Conservation (phyloP, 2,113 vertebrate species). For the Telmatochromis sp. region DNA sequence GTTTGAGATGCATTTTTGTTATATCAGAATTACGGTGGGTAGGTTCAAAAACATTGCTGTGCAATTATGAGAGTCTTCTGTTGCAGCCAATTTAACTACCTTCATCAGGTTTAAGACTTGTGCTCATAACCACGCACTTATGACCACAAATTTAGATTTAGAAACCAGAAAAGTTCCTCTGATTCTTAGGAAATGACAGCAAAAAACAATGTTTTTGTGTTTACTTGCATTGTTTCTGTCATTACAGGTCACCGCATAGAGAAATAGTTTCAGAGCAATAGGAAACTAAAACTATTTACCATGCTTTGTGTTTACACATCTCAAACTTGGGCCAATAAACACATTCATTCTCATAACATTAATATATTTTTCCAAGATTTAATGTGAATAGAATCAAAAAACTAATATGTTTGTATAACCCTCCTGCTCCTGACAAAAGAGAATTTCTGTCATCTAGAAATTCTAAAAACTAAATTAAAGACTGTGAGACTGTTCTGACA, state of each 20-base stretch:
- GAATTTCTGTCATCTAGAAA: background rate
- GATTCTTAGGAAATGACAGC: background rate
- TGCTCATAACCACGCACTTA: fast-evolving
- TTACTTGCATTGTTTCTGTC: background rate
- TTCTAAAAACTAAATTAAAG: background rate
- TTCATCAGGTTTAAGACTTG: background rate
- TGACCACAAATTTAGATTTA: background rate
- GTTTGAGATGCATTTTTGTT: background rate
- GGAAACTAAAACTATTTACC: background rate
- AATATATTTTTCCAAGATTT: background rate
- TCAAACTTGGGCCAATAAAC: background rate
- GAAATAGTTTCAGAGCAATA: background rate
- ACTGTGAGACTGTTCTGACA: constrained; percentile 1
- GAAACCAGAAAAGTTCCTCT: background rate
- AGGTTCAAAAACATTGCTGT: background rate
- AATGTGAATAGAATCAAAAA: background rate
- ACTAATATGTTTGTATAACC: background rate
- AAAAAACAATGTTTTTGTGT: background rate
- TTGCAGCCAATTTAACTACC: too few species aligned
- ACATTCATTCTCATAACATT: background rate
- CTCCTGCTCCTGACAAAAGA: background rate
- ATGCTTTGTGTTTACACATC: fast-evolving
- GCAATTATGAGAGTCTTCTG: background rate
- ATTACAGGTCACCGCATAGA: background rate
- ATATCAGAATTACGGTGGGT: background rate